These are phyloP conservation scores for Oreocharis arfaki DNA, from an alignment of 2,113 vertebrate genomes.

Conservation along the genomic window DNA sequence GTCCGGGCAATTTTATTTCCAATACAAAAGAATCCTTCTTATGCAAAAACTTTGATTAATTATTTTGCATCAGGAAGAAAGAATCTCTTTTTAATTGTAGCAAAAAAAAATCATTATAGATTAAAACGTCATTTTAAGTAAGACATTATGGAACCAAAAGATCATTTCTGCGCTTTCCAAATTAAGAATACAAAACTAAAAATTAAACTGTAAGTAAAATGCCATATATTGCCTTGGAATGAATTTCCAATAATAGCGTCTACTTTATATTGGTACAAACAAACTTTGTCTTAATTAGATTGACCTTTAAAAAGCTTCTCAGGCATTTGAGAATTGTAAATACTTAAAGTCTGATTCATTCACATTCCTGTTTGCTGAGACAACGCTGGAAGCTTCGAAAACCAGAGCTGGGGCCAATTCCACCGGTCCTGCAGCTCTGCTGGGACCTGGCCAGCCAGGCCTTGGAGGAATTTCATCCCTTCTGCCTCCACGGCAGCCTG, in stretches of 20 bases:
- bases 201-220: constrained; percentile 68
- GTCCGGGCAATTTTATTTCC: background rate
- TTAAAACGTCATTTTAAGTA: constrained; percentile 66
- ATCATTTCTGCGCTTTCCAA: constrained; percentile 64
- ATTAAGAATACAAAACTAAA: constrained; percentile 55
- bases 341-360: constrained; percentile 33
- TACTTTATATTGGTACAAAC: constrained; percentile 66
- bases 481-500: background rate
- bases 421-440: background rate
- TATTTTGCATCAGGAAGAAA: constrained; percentile 17
- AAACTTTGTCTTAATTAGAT: constrained; percentile 72
- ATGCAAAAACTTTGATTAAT: constrained; percentile 41
- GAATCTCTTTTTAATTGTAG: constrained; percentile 41
- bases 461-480: background rate
- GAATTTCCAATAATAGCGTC: constrained; percentile 70
- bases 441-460: background rate
- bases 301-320: constrained; percentile 75
- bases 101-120: constrained; percentile 63
- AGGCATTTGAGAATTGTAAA: constrained; percentile 59
- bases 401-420: background rate
- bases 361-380: background rate
- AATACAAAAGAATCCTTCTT: background rate
- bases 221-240: constrained; percentile 38
- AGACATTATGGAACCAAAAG: constrained; percentile 58
- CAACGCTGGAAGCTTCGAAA: constrained; percentile 6